Conservation (phyloP, 2,797 vertebrate species). For the Vipera ursinii region DNA sequence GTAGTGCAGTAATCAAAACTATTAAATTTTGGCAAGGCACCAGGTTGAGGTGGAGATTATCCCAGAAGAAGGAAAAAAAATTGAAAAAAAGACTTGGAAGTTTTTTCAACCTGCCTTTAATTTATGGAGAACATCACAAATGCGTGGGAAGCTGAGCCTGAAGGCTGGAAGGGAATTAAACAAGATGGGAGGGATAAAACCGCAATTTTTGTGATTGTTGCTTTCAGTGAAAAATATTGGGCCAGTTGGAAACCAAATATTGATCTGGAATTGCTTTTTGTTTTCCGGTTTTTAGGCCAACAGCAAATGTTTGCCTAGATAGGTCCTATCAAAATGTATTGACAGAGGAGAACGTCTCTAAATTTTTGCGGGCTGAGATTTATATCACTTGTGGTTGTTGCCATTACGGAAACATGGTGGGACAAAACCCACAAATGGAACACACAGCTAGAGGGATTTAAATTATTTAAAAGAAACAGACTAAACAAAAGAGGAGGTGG, state of each 20-base stretch:
- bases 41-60: slow-evolving; percentile 31
- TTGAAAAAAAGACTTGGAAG: slow-evolving; percentile 37
- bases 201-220: not conserved
- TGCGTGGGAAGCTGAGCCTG: slow-evolving; percentile 20
- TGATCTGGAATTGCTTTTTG: not conserved
- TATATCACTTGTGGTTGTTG: not conserved
- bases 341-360: slow-evolving; percentile 35
- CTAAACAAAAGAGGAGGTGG: no score
- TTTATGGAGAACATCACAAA: slow-evolving; percentile 23
- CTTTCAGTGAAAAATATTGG: slow-evolving; percentile 52
- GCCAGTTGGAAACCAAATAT: slow-evolving; percentile 60
- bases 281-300: not conserved
- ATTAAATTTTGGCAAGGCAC: slow-evolving; percentile 57
- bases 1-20: slow-evolving; percentile 46
- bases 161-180: slow-evolving; percentile 31
- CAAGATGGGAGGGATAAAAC: not conserved
- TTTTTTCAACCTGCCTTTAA: slow-evolving; percentile 17
- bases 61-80: not conserved
- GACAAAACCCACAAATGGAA: no score
- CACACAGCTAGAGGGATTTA: no score
- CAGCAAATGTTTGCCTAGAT: not conserved
- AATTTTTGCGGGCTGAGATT: not conserved
- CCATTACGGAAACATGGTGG: no score
- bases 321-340: not conserved
- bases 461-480: no score